These are phyloP conservation scores for Melanotaenia trifasciata DNA, from an alignment of 2,797 vertebrate species.

Conservation along the genomic window DNA sequence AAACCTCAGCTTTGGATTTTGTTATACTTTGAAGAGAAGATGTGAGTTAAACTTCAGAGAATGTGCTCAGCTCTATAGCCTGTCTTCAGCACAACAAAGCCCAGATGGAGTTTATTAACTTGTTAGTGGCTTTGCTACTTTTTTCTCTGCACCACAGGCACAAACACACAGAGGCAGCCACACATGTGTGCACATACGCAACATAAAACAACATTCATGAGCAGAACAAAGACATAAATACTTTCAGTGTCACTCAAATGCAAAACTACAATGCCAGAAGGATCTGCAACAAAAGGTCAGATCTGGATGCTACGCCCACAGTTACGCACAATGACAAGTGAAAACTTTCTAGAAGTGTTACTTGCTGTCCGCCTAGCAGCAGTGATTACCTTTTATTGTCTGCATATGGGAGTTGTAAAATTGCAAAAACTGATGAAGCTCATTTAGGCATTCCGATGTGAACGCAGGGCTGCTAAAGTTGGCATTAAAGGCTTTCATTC, in stretches of 20 bases:
- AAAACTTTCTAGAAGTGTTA: constrained; percentile 51
- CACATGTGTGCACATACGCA: constrained; percentile 21
- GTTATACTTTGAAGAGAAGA: constrained; percentile 40
- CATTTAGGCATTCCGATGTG: constrained; percentile 62
- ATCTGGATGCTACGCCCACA: constrained; percentile 35
- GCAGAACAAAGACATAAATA: constrained; percentile 49
- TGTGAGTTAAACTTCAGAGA: constrained; percentile 68
- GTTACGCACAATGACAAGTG: constrained; percentile 10
- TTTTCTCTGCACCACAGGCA: constrained; percentile 54
- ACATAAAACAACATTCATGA: constrained; percentile 28
- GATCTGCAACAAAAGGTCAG: constrained; percentile 49
- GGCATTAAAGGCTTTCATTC: constrained; percentile 33
- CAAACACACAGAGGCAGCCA: constrained; percentile 25
- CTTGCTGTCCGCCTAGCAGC: constrained; percentile 21
- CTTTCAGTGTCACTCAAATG: constrained; percentile 48
- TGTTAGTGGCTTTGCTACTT: constrained; percentile 76
- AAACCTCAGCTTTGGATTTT: constrained; percentile 26
- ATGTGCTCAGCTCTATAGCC: constrained; percentile 64
- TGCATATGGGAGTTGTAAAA: constrained; percentile 22
- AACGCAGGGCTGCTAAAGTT: constrained; percentile 26
- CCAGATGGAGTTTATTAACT: constrained; percentile 79
- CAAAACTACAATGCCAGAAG: constrained; percentile 27
- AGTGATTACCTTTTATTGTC: constrained; percentile 50
- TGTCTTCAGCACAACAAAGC: constrained; percentile 65
- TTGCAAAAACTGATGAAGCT: constrained; percentile 44